Evolutionary conservation across 2,113 vertebrate species (phyloP), one percentile per base, ranked within the genome.

Genomic region (Petaurus breviceps): DNA sequence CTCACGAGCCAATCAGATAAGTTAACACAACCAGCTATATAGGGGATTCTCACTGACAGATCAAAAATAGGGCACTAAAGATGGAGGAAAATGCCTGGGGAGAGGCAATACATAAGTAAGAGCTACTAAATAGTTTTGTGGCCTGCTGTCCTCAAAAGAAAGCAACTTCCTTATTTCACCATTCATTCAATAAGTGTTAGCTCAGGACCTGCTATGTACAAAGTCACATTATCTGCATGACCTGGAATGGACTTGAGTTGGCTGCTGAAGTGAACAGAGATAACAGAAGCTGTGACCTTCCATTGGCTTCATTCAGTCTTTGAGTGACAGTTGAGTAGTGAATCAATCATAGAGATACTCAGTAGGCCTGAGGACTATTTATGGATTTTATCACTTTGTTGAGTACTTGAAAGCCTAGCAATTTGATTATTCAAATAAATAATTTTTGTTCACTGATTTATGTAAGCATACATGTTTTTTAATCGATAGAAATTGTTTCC

Each of bases 381-480:
- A 51, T 23, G 91, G 91, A 92, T 51, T 94, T 1, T 49, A n/a
- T 91, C 50, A 55, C 24, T 94, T 94, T 46, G 31, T 57, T 93
- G 94, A 93, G 26, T 47, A 91, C 19, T 6, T 51, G 23, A 84
- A 19, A 43, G 68, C n/a, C 16, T 8, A 23, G 1, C 0, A 43
- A 84, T 43, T 84, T 84, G 2, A 84, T 84, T 43, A 7, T 84
- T 84, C 2, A 3, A 43, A 84, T 61, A 61, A 61, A 14, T n/a
- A 77, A n/a, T n/a, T n/a, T 37, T n/a, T n/a, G 55, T 77, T 77
- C 3, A 92, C 0, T 90, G 43, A 90, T 49, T 91, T 92, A n/a
- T 77, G n/a, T 77, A 25, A 96, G 92, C 52, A 95, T 53, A 52
- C 8, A 23, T 52, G 54, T 16, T 47, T 1, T 61, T 31, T 54